Evolutionary conservation across 2,113 vertebrate species (phyloP), one percentile per base, ranked within the genome.

Genomic region (Bubo blakistoni): DNA sequence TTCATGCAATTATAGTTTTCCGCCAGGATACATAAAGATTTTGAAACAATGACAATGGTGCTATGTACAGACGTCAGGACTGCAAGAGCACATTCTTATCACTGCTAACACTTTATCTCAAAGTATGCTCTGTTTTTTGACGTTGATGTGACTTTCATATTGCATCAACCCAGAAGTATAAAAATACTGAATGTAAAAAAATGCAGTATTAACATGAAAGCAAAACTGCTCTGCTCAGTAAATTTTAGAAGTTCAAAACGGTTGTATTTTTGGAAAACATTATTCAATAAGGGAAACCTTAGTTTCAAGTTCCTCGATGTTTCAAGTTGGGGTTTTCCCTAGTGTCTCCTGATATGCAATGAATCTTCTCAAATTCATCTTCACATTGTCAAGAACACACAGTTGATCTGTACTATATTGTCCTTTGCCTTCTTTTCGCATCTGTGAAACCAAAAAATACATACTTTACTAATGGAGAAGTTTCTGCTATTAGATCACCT

Each of bases 371-470:
- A 99, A 98, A 97, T 99, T 99, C 95, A 98, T 98, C 97, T 98
- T 99, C 96, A 99, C 98, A 70, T 99, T 99, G 98, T 99, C 98
- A 14, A 99, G 98, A 92, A 99, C 99, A 91, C 99, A 99, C 38
- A 99, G 98, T 82, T 99, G 99, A 95, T 99, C 99, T 36, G 98
- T 97, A 76, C 97, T 99, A 96, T 98, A 99, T 88, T 98, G 98
- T 84, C 98, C 98, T 97, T 97, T 98, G 63, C 99, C 99, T 97
- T 99, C 99, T 96, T 99, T 99, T 66, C 99, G 98, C 34, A 99
- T 98, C 99, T 99, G 97, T 74, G 91, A 95, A 84, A 92, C 58
- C 51, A 92, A 88, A 71, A 72, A 65, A 55, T 3, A 71, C 51
- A 67, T 13, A 24, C 8, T 34, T 79, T 55, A 94, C 20, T 73